Evolutionary conservation across 1,140 invertebrate genomes (phyloP).

Genomic region (Akabosia matsudoensis): DNA sequence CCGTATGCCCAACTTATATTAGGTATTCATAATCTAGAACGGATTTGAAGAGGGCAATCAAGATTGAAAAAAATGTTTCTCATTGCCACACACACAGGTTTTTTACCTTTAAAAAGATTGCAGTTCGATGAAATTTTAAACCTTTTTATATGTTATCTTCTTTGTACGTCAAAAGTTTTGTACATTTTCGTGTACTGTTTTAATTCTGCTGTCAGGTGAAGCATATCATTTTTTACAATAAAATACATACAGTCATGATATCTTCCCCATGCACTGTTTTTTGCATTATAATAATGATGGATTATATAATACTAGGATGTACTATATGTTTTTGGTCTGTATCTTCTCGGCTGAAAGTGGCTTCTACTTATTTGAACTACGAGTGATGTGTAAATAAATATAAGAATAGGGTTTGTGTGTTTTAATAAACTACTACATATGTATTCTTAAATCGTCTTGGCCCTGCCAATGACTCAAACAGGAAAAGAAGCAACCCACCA

Average conservation of each 20-base stretch:
- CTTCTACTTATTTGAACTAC: too few species aligned
- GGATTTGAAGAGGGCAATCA: background rate
- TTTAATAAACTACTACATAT: background rate
- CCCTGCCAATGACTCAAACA: background rate
- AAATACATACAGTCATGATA: background rate
- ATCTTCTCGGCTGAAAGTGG: too few species aligned
- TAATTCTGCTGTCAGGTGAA: slow-evolving; percentile 19
- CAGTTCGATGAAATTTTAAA: background rate
- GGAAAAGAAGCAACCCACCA: background rate
- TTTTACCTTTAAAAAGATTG: too few species aligned
- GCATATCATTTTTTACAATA: background rate
- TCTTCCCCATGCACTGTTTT: background rate
- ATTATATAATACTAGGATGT: too few species aligned
- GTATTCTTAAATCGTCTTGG: background rate
- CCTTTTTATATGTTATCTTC: background rate
- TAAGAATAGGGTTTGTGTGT: too few species aligned
- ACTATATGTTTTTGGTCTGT: too few species aligned
- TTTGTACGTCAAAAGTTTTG: background rate
- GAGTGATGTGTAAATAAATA: too few species aligned
- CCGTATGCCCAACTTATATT: background rate
- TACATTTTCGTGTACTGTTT: background rate
- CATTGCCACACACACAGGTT: too few species aligned
- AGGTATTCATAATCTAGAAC: background rate
- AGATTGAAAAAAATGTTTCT: background rate
- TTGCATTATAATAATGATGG: too few species aligned